phyloP scores from a whole-genome alignment of 2,113 vertebrate genomes.

The Camelus bactrianus region DNA sequence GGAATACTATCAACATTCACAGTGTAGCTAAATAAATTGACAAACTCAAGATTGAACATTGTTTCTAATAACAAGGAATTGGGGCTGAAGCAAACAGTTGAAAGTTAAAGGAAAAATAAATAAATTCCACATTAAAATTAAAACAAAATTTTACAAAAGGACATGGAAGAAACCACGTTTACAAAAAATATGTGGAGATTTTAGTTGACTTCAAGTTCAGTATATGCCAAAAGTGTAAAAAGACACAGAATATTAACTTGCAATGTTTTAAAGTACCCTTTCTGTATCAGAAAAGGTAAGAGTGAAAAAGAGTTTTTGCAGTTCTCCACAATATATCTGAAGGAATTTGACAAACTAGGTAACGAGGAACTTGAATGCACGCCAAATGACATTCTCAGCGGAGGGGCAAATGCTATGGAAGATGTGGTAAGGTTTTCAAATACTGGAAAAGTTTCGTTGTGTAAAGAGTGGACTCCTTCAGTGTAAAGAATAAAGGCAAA shows the following conservation, averaged over 20 bases:
- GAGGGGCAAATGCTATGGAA: neutral
- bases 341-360: neutral
- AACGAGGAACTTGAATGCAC: neutral
- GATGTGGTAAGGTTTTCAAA: neutral
- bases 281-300: neutral
- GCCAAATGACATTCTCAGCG: neutral
- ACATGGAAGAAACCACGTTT: neutral
- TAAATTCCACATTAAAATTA: neutral
- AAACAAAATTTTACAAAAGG: neutral
- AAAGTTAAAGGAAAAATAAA: constrained; percentile 26
- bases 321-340: neutral
- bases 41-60: neutral
- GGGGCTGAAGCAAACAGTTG: neutral
- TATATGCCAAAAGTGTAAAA: neutral
- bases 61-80: neutral
- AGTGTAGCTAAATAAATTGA: neutral
- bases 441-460: neutral
- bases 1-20: constrained; percentile 23
- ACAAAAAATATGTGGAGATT: neutral
- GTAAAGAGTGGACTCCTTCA: neutral
- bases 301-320: neutral
- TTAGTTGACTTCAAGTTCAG: constrained; percentile 3
- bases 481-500: neutral
- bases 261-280: neutral
- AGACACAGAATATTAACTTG: neutral